Evolutionary conservation across 2,797 vertebrate genomes (phyloP).

Genomic region (Thunnus albacares): DNA sequence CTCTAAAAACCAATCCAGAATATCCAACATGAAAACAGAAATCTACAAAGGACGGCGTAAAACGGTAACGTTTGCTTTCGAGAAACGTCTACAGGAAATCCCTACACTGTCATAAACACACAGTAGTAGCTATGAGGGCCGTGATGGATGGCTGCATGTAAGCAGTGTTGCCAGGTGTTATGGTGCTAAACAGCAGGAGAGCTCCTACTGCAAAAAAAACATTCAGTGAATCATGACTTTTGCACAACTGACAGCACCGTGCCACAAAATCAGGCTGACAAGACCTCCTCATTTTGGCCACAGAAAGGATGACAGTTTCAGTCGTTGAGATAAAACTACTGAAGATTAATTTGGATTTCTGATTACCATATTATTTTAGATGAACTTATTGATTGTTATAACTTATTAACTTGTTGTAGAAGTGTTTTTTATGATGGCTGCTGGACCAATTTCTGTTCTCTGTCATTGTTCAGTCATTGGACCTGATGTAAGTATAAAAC

Average conservation of each 20-base stretch:
- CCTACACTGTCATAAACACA: slow-evolving; percentile 48
- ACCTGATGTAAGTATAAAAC: neutral
- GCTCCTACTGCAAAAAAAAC: slow-evolving; percentile 43
- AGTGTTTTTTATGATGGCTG: neutral
- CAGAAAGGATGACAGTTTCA: neutral
- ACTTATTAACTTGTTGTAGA: neutral
- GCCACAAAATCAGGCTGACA: slow-evolving; percentile 18
- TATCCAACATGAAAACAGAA: neutral
- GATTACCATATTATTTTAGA: neutral
- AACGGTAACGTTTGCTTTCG: slow-evolving; percentile 40
- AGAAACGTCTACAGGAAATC: slow-evolving; percentile 57
- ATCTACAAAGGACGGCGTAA: no score
- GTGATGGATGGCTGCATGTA: slow-evolving; percentile 57
- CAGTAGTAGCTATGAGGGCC: slow-evolving; percentile 20
- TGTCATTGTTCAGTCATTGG: neutral
- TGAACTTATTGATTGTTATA: neutral
- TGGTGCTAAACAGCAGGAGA: slow-evolving; percentile 71
- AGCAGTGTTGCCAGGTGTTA: slow-evolving; percentile 69
- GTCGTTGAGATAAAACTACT: neutral
- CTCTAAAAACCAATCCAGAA: no score
- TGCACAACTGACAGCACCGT: slow-evolving; percentile 42
- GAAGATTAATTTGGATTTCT: neutral
- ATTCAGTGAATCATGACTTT: slow-evolving; percentile 60
- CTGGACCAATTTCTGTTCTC: neutral
- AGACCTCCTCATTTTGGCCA: neutral